Evolutionary conservation across 2,888 invertebrate species (phyloP), one percentile per base, ranked within the genome.

Genomic region (Pycnomerus fuliginosus): DNA sequence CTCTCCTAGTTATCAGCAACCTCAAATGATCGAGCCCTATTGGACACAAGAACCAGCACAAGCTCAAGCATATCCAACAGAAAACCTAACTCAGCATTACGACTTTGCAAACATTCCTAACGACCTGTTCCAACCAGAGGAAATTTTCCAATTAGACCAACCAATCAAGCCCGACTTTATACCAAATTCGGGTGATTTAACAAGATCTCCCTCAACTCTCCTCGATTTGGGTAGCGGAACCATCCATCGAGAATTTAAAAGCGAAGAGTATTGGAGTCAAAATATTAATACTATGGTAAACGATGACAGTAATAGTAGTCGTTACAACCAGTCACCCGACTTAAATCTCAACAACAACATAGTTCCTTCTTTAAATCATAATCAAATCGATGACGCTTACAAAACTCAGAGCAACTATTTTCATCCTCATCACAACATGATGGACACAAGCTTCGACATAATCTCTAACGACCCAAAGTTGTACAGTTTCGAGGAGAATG

Each of bases 141-240:
- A 87, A 68, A 86, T 87, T 50, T 87, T 87, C 69, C 85, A 86
- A 65, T 69, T 86, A 44, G 86, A 86, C 60, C 85, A 86, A 62
- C 86, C 86, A 0, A 76, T 86, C 23, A 74, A 84, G 55, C 72
- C 82, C 1, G 84, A 85, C 58, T 83, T 80, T 52, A 57, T 67
- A 0, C 70, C 76, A 48, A 78, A 79, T 52, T 74, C 25, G 25
- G 25, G 69, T 43, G 70, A 74, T 4, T 67, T 76, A 0, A 65
- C 80, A 7, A 75, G 80, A 58, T 85, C 85, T 0, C 85, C 86
- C 0, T 80, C 85, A 0, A 85, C 85, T 0, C 74, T 87, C 39
- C 76, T 86, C 3, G 87, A 87, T 55, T 73, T 87, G 3, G 86
- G 84, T 23, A 82, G 82, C 48, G 87, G 86, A 1, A 85, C 83